Evolutionary conservation across 2,797 vertebrate species (phyloP).

Genomic region (Hypotaenidia philippensis): DNA sequence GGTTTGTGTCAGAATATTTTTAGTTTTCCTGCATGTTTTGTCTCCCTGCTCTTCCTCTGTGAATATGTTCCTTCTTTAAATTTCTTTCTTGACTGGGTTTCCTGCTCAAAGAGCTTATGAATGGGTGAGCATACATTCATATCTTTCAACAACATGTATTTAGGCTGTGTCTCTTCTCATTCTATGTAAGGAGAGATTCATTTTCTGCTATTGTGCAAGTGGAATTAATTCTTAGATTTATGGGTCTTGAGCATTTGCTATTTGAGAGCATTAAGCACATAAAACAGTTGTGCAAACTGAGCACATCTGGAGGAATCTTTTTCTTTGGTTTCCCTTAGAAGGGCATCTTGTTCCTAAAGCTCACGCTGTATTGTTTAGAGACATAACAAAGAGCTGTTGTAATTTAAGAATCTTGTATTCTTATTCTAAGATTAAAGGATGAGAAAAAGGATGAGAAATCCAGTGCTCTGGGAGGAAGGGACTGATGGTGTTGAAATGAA

Average conservation of each 20-base stretch:
- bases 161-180: constrained; percentile 6
- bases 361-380: not conserved
- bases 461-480: not conserved
- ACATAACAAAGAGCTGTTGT: not conserved
- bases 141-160: constrained; percentile 34
- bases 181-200: constrained; percentile 15
- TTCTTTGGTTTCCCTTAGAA: not conserved
- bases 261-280: constrained; percentile 11
- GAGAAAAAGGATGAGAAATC: not conserved
- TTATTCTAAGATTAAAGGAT: not conserved
- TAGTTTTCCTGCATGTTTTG: constrained; percentile 44
- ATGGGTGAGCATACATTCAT: constrained; percentile 65
- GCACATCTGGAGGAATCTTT: constrained; percentile 1
- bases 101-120: constrained; percentile 37
- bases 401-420: not conserved
- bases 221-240: constrained; percentile 61
- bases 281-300: constrained; percentile 21
- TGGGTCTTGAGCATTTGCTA: constrained; percentile 47
- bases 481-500: not conserved
- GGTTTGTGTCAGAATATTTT: constrained; percentile 24
- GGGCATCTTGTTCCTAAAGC: not conserved
- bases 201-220: constrained; percentile 9
- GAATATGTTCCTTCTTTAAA: constrained; percentile 7
- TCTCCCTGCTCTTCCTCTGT: constrained; percentile 29
- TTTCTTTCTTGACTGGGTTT: constrained; percentile 41